phyloP scores from a whole-genome alignment of 1,140 invertebrate species.

The Glossosoma conforme region DNA sequence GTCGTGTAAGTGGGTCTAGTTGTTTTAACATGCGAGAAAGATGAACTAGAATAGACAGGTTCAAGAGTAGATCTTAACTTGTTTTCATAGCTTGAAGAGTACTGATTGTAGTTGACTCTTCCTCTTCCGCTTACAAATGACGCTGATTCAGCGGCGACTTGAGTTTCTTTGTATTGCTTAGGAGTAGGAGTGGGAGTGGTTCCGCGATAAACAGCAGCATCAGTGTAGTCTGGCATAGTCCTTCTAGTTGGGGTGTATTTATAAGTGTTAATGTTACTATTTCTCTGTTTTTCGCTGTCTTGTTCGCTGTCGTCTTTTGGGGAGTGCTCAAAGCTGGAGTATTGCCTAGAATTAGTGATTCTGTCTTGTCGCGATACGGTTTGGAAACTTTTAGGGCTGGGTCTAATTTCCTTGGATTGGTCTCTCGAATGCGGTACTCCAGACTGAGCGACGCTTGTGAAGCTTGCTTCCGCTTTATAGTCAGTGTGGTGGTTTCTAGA shows the following conservation, averaged over 20 bases:
- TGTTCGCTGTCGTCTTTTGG: conserved; percentile 4
- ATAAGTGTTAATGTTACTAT: conserved; percentile 38
- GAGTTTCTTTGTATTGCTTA: conserved; percentile 64
- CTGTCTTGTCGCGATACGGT: conserved; percentile 9
- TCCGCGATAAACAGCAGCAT: conserved; percentile 37
- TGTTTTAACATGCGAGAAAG: conserved; percentile 34
- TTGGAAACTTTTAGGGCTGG: conserved; percentile 27
- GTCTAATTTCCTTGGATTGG: conserved; percentile 33
- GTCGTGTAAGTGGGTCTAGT: conserved; percentile 35
- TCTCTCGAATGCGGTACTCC: conserved; percentile 36
- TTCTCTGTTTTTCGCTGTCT: conserved; percentile 33
- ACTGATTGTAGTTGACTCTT: conserved; percentile 33
- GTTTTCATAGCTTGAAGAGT: conserved; percentile 15
- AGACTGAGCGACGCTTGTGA: conserved; percentile 41
- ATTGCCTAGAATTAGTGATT: conserved; percentile 20
- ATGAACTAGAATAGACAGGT: conserved; percentile 9
- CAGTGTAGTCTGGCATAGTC: conserved; percentile 37
- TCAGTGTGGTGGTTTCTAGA: conserved; percentile 22
- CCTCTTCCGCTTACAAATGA: conserved; percentile 60
- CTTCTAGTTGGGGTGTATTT: conserved; percentile 35
- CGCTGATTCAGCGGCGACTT: conserved; percentile 68
- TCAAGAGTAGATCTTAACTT: conserved; percentile 17
- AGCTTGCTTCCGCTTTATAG: conserved; percentile 31
- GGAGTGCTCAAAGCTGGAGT: conserved; percentile 23
- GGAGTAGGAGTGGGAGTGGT: conserved; percentile 35